A percentile compares a stretch with the other conserved stretches of the same genome.
phyloP scores from a whole-genome alignment of 2,797 vertebrate species.

The Choloepus didactylus region DNA sequence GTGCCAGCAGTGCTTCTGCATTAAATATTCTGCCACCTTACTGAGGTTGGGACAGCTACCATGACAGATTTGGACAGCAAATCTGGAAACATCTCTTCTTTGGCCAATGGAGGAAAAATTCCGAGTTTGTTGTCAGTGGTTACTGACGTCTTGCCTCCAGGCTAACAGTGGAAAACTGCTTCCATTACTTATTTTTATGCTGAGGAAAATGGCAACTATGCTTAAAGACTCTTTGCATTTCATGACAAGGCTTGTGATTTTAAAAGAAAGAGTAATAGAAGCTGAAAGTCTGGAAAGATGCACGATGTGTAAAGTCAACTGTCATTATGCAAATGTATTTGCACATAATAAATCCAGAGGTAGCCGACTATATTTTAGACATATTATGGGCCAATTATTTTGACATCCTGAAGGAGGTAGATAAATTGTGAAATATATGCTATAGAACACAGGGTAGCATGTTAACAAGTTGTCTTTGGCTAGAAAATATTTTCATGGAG shows the following conservation, averaged over 20 bases:
- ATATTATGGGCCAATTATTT: conserved; percentile 81
- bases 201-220: conserved; percentile 53
- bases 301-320: conserved; percentile 64
- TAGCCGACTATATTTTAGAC: conserved; percentile 75
- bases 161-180: conserved; percentile 42
- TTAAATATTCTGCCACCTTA: conserved; percentile 17
- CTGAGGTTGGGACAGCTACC: neutral
- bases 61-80: conserved; percentile 15
- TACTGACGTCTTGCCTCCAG: conserved; percentile 40
- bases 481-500: conserved; percentile 66
- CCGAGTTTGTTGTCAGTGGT: conserved; percentile 16
- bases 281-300: conserved; percentile 63
- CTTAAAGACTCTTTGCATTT: conserved; percentile 54
- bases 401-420: conserved; percentile 70
- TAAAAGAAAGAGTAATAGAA: conserved; percentile 72
- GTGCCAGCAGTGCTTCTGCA: conserved; percentile 18
- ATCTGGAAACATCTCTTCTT: conserved; percentile 52
- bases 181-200: conserved; percentile 38
- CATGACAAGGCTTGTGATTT: conserved; percentile 61
- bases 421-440: conserved; percentile 70
- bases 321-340: conserved; percentile 73
- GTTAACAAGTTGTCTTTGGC: conserved; percentile 70
- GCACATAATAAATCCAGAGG: conserved; percentile 76
- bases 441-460: conserved; percentile 63
- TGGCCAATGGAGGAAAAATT: conserved; percentile 53